phyloP scores from a whole-genome alignment of 2,888 invertebrate species.

The Tolmerus cingulatus region DNA sequence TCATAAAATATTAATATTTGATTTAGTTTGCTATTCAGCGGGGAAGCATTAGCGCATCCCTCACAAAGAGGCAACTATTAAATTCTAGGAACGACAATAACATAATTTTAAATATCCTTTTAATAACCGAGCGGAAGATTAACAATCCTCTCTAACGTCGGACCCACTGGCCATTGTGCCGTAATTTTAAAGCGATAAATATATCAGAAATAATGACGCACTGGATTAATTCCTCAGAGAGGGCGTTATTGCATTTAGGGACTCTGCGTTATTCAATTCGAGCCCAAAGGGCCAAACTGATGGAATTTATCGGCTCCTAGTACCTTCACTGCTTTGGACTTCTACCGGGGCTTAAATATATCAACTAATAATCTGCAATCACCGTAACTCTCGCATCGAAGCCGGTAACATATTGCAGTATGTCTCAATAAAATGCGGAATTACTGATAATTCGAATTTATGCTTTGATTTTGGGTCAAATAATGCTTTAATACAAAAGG shows the following conservation, averaged over 20 bases:
- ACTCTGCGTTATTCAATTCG: not conserved
- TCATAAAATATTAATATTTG: not conserved
- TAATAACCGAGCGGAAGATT: not conserved
- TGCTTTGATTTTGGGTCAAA: not conserved
- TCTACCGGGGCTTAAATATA: not conserved
- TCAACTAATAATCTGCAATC: not conserved
- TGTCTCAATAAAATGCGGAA: not conserved
- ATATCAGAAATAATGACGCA: not conserved
- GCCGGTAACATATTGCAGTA: not conserved
- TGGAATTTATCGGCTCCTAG: not conserved
- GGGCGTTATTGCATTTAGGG: not conserved
- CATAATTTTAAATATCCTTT: not conserved
- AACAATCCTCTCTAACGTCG: not conserved
- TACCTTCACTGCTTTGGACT: not conserved
- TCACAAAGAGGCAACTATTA: not conserved
- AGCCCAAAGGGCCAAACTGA: not conserved
- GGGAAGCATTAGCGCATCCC: not conserved
- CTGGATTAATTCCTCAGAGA: not conserved
- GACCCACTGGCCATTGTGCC: not conserved
- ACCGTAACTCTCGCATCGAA: not conserved
- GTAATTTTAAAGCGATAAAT: not conserved
- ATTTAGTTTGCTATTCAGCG: not conserved
- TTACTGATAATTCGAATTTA: not conserved
- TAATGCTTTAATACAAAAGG: not conserved
- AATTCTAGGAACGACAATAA: not conserved